Conservation (phyloP, 1,140 invertebrate genomes). For the Brachionus sp. region DNA sequence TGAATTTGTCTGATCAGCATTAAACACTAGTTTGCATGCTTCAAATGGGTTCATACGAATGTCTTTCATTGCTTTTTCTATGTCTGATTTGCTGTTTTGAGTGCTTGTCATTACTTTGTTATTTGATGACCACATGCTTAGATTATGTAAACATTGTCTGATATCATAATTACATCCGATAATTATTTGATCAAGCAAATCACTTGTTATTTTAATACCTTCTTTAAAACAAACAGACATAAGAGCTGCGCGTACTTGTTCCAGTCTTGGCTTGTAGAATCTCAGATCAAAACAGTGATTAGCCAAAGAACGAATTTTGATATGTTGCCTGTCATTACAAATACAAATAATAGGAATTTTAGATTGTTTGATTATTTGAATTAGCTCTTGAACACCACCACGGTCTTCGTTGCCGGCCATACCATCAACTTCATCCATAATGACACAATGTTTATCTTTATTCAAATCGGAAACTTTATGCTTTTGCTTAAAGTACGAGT, state of each 20-base stretch:
- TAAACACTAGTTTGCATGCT: constrained; percentile 82
- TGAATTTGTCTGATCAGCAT: constrained; percentile 63
- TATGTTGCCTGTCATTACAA: constrained; percentile 91
- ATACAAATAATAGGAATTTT: constrained; percentile 94
- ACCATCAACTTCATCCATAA: constrained; percentile 99
- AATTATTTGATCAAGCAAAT: constrained; percentile 78
- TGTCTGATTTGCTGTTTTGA: constrained; percentile 60
- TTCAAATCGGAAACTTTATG: constrained; percentile 23
- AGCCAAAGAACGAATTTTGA: constrained; percentile 84
- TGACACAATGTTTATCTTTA: constrained; percentile 71
- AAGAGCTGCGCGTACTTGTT: constrained; percentile 85
- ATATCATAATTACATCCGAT: constrained; percentile 84
- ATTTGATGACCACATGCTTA: constrained; percentile 71
- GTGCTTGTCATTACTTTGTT: constrained; percentile 59
- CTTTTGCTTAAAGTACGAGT: constrained; percentile 30
- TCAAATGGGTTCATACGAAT: constrained; percentile 88
- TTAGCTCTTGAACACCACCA: constrained; percentile 87
- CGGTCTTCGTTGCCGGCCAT: constrained; percentile 99
- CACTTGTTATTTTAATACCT: constrained; percentile 69
- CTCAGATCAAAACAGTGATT: constrained; percentile 93
- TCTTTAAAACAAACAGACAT: constrained; percentile 88
- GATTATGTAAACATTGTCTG: constrained; percentile 71
- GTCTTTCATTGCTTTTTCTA: constrained; percentile 69
- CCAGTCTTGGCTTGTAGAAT: constrained; percentile 75
- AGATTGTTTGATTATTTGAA: constrained; percentile 81